A percentile compares a stretch with the other conserved stretches of the same genome.
These are phyloP conservation scores for Calliopum simillimum DNA, from an alignment of 2,888 invertebrate species.

Conservation along the genomic window DNA sequence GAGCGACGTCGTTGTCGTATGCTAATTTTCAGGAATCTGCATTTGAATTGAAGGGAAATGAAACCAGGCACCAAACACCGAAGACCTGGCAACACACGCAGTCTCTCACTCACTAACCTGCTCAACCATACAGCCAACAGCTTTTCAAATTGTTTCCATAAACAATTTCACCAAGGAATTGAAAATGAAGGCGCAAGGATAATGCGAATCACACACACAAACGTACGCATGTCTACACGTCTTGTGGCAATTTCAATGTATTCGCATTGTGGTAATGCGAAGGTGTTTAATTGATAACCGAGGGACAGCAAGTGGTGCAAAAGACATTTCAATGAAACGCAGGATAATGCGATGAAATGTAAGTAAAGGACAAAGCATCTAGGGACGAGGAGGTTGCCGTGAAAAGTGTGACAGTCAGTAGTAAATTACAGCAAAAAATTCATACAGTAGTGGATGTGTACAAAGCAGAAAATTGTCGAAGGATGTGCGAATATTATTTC, in stretches of 20 bases:
- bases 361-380: no score
- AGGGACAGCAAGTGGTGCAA: neutral
- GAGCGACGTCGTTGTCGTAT: slow-evolving; percentile 6
- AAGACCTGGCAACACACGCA: neutral
- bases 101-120: neutral
- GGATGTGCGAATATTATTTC: no score
- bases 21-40: slow-evolving; percentile 33
- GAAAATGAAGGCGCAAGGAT: slow-evolving; percentile 28
- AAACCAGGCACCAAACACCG: neutral
- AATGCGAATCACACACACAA: neutral
- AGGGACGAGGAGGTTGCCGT: no score
- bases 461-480: no score
- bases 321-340: neutral
- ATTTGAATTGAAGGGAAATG: slow-evolving; percentile 27
- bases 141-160: slow-evolving; percentile 21
- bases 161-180: slow-evolving; percentile 32
- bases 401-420: no score
- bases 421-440: no score
- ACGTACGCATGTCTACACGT: neutral
- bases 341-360: neutral
- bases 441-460: no score
- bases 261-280: slow-evolving; percentile 8
- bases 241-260: neutral
- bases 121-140: neutral
- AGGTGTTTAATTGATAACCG: slow-evolving; percentile 37